Evolutionary conservation across 1,140 invertebrate genomes (phyloP).

Genomic region (Uloborus diversus): DNA sequence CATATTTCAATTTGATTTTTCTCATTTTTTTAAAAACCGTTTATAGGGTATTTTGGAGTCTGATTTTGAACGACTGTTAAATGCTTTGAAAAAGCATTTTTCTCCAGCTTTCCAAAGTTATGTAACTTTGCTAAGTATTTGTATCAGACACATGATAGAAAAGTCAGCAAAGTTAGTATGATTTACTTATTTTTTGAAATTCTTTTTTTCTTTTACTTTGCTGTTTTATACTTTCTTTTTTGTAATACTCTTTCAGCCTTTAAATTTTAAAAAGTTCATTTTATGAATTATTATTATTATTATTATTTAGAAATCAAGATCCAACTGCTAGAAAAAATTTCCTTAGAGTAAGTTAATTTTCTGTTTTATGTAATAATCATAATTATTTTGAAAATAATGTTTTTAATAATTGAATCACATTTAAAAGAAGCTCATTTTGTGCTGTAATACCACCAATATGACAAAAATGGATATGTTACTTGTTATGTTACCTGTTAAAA

Average conservation of each 20-base stretch:
- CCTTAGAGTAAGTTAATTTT: too few relatives aligned
- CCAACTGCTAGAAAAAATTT: too few relatives aligned
- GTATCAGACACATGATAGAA: not conserved
- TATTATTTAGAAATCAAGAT: not conserved
- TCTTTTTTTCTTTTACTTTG: too few relatives aligned
- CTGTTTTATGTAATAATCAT: too few relatives aligned
- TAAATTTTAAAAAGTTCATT: not conserved
- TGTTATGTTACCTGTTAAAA: too few relatives aligned
- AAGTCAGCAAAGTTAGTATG: not conserved
- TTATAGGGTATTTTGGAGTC: constrained; percentile 20
- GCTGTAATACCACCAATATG: too few relatives aligned
- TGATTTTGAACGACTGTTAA: constrained; percentile 15
- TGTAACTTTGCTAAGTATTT: constrained; percentile 11
- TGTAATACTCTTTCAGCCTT: not conserved
- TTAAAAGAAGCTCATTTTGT: too few relatives aligned
- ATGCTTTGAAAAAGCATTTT: constrained; percentile 12
- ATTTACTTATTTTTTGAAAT: not conserved
- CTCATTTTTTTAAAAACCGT: too few relatives aligned
- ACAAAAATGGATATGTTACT: too few relatives aligned
- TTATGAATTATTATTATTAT: not conserved
- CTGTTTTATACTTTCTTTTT: not conserved
- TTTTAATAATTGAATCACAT: too few relatives aligned
- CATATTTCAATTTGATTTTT: too few relatives aligned
- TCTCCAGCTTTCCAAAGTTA: constrained; percentile 47
- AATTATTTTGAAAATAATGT: too few relatives aligned